Percentiles rank a stretch among this genome's conserved stretches.
Evolutionary conservation across 2,113 vertebrate species (phyloP).

Genomic region (Gavia stellata): DNA sequence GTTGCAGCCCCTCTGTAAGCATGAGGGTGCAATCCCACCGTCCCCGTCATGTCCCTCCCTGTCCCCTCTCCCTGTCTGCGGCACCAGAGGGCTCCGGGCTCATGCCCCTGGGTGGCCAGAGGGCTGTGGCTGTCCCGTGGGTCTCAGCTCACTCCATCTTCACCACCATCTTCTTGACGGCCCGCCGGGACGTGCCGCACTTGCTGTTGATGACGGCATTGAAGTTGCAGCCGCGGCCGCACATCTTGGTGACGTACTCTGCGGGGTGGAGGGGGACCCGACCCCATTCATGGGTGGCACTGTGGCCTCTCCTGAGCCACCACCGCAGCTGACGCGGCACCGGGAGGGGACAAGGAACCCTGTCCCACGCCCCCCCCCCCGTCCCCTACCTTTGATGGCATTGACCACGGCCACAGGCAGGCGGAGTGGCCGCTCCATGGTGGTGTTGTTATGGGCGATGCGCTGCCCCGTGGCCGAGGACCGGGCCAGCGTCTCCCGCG

Average conservation of each 20-base stretch:
- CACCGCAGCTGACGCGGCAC: fast-evolving
- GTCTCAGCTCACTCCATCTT: background rate
- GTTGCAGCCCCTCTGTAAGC: background rate
- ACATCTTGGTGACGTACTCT: slow-evolving; percentile 5
- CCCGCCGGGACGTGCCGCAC: background rate
- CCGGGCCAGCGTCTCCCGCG: background rate
- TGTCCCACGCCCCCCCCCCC: background rate
- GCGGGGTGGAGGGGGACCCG: background rate
- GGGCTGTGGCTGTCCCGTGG: background rate
- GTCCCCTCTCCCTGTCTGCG: background rate
- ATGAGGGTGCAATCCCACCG: fast-evolving
- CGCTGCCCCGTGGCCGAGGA: background rate
- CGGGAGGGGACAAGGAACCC: background rate
- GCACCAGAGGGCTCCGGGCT: background rate
- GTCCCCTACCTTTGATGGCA: background rate
- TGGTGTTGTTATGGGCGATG: slow-evolving; percentile 4
- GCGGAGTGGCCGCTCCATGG: slow-evolving; percentile 1
- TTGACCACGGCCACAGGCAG: background rate
- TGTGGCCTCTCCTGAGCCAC: background rate
- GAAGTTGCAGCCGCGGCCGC: slow-evolving; percentile 22
- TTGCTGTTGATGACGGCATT: slow-evolving; percentile 15
- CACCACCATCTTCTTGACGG: background rate
- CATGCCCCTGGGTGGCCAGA: fast-evolving
- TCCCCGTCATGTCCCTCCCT: background rate
- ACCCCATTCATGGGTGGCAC: fast-evolving